Conservation (phyloP, 2,888 invertebrate genomes). For the Odontomyia ornata region DNA sequence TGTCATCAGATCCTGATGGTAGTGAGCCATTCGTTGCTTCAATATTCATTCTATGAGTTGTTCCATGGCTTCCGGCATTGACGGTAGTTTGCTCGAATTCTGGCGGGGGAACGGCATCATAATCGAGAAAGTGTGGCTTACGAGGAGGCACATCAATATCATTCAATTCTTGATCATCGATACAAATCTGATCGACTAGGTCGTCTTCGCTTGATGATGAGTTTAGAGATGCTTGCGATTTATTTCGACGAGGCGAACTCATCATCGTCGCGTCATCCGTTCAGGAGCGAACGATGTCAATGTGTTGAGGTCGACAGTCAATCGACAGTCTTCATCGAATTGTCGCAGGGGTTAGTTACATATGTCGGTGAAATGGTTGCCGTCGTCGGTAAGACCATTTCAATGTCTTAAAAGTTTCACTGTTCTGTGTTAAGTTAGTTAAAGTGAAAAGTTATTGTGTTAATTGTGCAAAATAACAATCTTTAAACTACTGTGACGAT, state of each 20-base stretch:
- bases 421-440: neutral
- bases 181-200: conserved; percentile 49
- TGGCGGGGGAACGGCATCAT: conserved; percentile 70
- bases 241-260: conserved; percentile 20
- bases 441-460: neutral
- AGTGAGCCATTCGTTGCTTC: neutral
- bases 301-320: neutral
- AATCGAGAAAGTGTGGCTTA: conserved; percentile 71
- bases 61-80: conserved; percentile 19
- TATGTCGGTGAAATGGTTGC: conserved; percentile 6
- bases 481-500: neutral
- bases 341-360: neutral
- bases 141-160: conserved; percentile 61
- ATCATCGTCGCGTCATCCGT: conserved; percentile 6
- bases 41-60: conserved; percentile 32
- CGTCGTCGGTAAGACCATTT: conserved; percentile 26
- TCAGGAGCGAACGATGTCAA: neutral
- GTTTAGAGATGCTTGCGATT: conserved; percentile 48
- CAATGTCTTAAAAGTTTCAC: neutral
- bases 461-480: neutral
- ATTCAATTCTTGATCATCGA: conserved; percentile 54
- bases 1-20: neutral
- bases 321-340: conserved; percentile 25
- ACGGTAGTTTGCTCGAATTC: conserved; percentile 59
- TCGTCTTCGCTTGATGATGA: conserved; percentile 52